A percentile compares a stretch with the other conserved stretches of the same genome.
Conservation (phyloP, 2,797 vertebrate species). For the Pterois miles region DNA sequence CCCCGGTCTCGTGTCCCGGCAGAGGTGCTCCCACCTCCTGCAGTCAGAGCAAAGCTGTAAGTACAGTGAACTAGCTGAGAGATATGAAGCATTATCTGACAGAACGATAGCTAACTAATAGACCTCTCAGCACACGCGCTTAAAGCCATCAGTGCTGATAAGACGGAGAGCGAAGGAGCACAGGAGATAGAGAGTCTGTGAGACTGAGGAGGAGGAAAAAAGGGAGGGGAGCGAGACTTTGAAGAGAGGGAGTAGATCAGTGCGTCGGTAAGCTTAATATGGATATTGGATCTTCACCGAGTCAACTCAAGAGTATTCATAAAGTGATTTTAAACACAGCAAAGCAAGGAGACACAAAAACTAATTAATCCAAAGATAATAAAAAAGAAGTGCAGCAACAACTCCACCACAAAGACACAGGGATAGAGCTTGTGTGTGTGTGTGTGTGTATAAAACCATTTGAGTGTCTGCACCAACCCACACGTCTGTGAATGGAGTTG, state of each 20-base stretch:
- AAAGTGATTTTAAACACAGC: conserved; percentile 18
- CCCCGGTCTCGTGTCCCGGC: conserved; percentile 2
- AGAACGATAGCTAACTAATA: conserved; percentile 72
- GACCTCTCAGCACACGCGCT: conserved; percentile 68
- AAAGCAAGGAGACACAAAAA: conserved; percentile 27
- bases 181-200: conserved; percentile 29
- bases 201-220: conserved; percentile 25
- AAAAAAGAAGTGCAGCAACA: conserved; percentile 1
- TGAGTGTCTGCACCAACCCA: conserved; percentile 57
- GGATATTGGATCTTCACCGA: conserved; percentile 28
- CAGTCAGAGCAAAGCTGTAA: conserved; percentile 42
- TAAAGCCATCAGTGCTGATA: conserved; percentile 69
- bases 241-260: conserved; percentile 27
- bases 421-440: not conserved
- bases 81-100: conserved; percentile 70
- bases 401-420: conserved; percentile 11
- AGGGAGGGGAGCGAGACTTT: conserved; percentile 22
- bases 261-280: conserved; percentile 15
- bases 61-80: conserved; percentile 53
- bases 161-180: conserved; percentile 46
- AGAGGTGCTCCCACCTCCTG: conserved; percentile 31
- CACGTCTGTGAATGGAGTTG: conserved; percentile 67
- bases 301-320: conserved; percentile 10
- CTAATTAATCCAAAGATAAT: conserved; percentile 18
- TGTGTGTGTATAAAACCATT: conserved; percentile 8